Conservation (phyloP, 2,113 vertebrate genomes). For the Geococcyx californianus region DNA sequence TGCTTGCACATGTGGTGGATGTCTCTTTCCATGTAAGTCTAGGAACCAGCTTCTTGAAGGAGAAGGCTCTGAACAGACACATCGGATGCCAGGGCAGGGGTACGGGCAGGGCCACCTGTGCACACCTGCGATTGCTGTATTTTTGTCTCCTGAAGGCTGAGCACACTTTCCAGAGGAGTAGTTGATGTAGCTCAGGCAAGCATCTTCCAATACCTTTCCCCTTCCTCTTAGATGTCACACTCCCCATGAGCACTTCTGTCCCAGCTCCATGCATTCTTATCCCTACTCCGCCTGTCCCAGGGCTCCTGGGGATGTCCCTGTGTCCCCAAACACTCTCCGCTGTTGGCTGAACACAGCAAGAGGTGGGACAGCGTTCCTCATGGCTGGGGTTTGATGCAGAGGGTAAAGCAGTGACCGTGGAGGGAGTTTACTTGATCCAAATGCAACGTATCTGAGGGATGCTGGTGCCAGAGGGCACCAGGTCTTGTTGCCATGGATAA, state of each 20-base stretch:
- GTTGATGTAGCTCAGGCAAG: background rate
- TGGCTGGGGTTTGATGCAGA: background rate
- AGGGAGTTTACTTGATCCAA: background rate
- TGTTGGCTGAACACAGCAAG: background rate
- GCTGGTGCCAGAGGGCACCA: background rate
- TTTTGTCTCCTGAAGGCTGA: background rate
- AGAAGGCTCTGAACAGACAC: background rate
- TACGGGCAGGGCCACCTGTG: background rate
- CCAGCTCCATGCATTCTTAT: background rate
- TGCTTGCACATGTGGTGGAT: background rate
- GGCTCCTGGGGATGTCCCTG: background rate
- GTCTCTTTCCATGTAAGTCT: background rate
- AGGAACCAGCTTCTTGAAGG: background rate
- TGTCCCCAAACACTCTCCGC: background rate
- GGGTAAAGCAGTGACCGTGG: background rate
- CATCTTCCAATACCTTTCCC: background rate
- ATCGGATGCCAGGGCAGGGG: background rate
- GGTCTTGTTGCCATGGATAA: background rate
- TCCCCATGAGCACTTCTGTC: background rate
- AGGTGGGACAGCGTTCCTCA: background rate
- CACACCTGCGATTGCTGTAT: background rate
- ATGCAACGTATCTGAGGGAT: background rate
- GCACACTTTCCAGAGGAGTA: background rate
- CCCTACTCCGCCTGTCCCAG: background rate
- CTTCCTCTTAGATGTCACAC: background rate